A percentile compares a stretch with the other conserved stretches of the same genome.
Evolutionary conservation across 2,888 invertebrate genomes (phyloP).

Genomic region (Eumacrocentrus americanus): DNA sequence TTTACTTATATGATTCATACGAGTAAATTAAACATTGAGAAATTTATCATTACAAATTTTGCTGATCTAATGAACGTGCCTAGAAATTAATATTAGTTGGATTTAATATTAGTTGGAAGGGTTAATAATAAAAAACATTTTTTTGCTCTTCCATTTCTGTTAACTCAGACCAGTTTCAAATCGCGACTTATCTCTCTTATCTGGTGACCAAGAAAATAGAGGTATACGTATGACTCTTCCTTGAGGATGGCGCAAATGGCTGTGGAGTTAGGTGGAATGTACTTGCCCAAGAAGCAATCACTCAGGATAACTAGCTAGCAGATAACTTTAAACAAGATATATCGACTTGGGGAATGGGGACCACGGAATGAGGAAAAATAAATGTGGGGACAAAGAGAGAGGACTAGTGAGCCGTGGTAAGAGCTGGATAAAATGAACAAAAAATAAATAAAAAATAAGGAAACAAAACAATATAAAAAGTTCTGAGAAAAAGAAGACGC

Average conservation of each 20-base stretch:
- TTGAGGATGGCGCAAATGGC: slow-evolving; percentile 21
- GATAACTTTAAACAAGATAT: slow-evolving; percentile 52
- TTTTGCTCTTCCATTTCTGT: too few relatives aligned
- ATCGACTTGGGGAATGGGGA: slow-evolving; percentile 35
- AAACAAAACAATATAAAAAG: slow-evolving; percentile 23
- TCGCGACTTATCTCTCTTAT: too few relatives aligned
- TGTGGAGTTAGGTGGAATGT: slow-evolving; percentile 28
- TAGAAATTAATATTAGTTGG: too few relatives aligned
- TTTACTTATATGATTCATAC: too few relatives aligned
- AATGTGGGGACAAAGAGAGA: neutral
- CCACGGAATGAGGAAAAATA: slow-evolving; percentile 25
- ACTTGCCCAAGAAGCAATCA: slow-evolving; percentile 42
- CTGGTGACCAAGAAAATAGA: too few relatives aligned
- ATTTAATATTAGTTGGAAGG: too few relatives aligned
- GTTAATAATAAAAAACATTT: too few relatives aligned
- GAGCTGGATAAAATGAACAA: slow-evolving; percentile 2
- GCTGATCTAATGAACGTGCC: too few relatives aligned
- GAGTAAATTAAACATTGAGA: too few relatives aligned
- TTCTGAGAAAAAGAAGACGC: slow-evolving; percentile 28
- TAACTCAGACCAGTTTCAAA: too few relatives aligned
- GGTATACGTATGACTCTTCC: too few relatives aligned
- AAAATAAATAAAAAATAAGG: slow-evolving; percentile 17
- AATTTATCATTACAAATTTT: too few relatives aligned
- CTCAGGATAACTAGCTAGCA: slow-evolving; percentile 48
- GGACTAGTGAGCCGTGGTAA: neutral